Percentiles rank a stretch among this genome's conserved stretches.
phyloP scores from a whole-genome alignment of 2,797 vertebrate species.

The Poecile montanus region DNA sequence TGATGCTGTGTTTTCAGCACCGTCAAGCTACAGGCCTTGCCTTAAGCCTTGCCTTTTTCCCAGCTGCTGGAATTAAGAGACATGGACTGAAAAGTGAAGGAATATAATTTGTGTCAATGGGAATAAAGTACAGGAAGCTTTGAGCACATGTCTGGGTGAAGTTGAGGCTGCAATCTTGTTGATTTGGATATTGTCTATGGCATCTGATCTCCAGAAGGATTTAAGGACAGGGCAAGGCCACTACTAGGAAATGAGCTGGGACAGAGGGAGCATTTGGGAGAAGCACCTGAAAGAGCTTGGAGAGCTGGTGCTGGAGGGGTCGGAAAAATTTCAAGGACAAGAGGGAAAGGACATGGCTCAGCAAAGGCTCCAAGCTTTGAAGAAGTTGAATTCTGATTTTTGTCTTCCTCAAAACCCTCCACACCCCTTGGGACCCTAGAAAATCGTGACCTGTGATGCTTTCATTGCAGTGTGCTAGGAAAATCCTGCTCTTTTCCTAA shows the following conservation, averaged over 20 bases:
- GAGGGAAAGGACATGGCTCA: not conserved
- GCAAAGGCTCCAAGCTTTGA: not conserved
- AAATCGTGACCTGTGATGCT: accelerated
- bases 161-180: not conserved
- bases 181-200: not conserved
- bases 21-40: not conserved
- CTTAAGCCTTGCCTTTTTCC: not conserved
- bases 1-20: not conserved
- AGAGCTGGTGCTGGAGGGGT: not conserved
- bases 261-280: not conserved
- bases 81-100: not conserved
- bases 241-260: not conserved
- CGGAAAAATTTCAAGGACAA: not conserved
- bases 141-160: not conserved
- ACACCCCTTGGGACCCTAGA: not conserved
- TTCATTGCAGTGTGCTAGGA: not conserved
- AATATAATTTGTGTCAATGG: not conserved
- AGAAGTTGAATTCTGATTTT: not conserved
- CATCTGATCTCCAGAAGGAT: not conserved
- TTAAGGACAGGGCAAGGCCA: not conserved
- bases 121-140: not conserved
- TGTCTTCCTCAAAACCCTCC: not conserved
- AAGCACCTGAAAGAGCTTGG: not conserved
- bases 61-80: not conserved
- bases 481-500: not conserved